Evolutionary conservation across 2,113 vertebrate genomes (phyloP).

Genomic region (Brachyhypopomus gauderio): DNA sequence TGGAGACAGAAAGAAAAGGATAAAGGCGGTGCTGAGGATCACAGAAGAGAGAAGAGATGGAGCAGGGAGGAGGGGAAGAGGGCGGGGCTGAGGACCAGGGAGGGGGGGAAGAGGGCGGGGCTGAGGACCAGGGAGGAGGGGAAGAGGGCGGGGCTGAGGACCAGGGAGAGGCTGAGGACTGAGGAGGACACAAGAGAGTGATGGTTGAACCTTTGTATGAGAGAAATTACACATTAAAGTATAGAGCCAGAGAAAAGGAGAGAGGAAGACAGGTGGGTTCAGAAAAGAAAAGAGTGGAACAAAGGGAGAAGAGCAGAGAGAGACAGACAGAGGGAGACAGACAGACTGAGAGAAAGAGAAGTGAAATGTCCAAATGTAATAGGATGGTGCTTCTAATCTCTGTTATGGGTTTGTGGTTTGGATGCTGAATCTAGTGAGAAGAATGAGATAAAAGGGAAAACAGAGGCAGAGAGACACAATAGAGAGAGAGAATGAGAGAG

Average conservation of each 20-base stretch:
- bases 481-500: slow-evolving; percentile 1
- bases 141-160: neutral
- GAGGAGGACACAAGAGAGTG: slow-evolving; percentile 11
- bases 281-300: neutral
- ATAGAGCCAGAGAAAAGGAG: neutral
- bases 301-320: neutral
- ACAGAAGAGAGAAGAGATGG: too few relatives aligned
- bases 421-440: too few relatives aligned
- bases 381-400: neutral
- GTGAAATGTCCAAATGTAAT: neutral
- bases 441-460: neutral
- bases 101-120: neutral
- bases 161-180: neutral
- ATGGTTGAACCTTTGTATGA: neutral
- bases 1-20: too few relatives aligned
- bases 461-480: neutral
- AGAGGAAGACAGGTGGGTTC: neutral
- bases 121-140: neutral
- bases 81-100: neutral
- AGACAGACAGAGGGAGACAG: neutral
- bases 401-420: too few relatives aligned
- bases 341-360: neutral
- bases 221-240: slow-evolving; percentile 5
- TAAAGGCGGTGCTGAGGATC: too few relatives aligned
- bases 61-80: neutral